Evolutionary conservation across 2,797 vertebrate species (phyloP), one percentile per base, ranked within the genome.

Genomic region (Thamnophis elegans): DNA sequence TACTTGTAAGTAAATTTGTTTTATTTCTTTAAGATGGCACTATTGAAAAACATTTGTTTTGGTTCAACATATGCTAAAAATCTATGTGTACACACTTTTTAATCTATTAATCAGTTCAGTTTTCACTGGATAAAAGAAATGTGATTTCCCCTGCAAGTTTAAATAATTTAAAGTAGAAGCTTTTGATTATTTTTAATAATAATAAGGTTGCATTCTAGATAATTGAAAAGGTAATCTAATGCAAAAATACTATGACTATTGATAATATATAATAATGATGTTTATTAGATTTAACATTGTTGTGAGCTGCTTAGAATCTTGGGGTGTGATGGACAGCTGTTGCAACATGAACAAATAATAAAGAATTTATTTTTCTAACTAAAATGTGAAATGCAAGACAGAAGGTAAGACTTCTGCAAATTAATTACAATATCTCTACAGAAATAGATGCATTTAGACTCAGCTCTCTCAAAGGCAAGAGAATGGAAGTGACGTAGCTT

Each of bases 1-100:
- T 53, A 91, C 92, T 25, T 86, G 10, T 42, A 65, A 95, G 55
- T 54, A 89, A 94, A 85, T 92, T 92, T n/a, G 6, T 85, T 93
- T 95, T 0, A 0, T 60, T 16, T 90, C 60, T 55, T 55, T 78
- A 92, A 87, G 93, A 94, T 93, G 92, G 1, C 32, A 7, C 32
- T 87, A 93, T 0, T 94, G 88, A 6, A 60, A 73, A 94, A 73
- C 86, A 94, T 20, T 32, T 90, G 14, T 1, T 90, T 91, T 4
- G 55, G 1, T 5, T 10, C 85, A 56, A 68, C 56, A 88, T 87
- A 85, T 4, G n/a, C 53, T 88, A 68, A 20, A 95, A 90, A 93
- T 11, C 3, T 85, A 89, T 47, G 12, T 82, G 0, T 26, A 0
- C 0, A 0, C 4, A 0, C 3, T 91, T 87, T 82, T 87, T 12